A percentile compares a stretch with the other conserved stretches of the same genome.
These are phyloP conservation scores for Glareola pratincola DNA, from an alignment of 2,113 vertebrate species.

Conservation along the genomic window DNA sequence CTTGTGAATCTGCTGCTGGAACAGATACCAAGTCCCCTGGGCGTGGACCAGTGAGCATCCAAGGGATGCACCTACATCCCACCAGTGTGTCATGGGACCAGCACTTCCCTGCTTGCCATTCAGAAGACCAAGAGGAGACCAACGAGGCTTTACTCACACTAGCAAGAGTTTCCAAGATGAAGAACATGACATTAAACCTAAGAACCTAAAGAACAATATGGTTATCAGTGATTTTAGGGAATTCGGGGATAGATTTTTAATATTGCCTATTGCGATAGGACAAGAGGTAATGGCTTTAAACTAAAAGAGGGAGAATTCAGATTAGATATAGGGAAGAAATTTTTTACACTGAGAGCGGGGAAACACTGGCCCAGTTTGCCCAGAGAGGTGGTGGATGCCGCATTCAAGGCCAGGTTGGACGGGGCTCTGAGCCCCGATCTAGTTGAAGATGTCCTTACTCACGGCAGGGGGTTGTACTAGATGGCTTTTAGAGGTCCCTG, in stretches of 20 bases:
- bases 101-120: no score
- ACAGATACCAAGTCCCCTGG: background rate
- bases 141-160: background rate
- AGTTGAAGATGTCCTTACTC: background rate
- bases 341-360: fast-evolving
- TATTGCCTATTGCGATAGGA: fast-evolving
- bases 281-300: background rate
- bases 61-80: background rate
- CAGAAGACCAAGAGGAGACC: background rate
- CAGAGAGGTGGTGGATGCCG: background rate
- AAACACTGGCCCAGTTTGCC: background rate
- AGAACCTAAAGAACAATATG: background rate
- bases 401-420: background rate
- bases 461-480: background rate
- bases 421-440: background rate
- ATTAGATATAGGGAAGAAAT: fast-evolving
- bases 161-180: background rate
- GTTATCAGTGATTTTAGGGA: background rate
- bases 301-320: background rate
- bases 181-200: background rate
- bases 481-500: background rate
- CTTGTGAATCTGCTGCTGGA: background rate
- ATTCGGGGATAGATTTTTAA: background rate
- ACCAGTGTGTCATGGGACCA: background rate
- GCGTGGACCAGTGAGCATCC: background rate